These are phyloP conservation scores for Montipora cactus DNA, from an alignment of 64 coral and sea anemone genomes.

Conservation along the genomic window DNA sequence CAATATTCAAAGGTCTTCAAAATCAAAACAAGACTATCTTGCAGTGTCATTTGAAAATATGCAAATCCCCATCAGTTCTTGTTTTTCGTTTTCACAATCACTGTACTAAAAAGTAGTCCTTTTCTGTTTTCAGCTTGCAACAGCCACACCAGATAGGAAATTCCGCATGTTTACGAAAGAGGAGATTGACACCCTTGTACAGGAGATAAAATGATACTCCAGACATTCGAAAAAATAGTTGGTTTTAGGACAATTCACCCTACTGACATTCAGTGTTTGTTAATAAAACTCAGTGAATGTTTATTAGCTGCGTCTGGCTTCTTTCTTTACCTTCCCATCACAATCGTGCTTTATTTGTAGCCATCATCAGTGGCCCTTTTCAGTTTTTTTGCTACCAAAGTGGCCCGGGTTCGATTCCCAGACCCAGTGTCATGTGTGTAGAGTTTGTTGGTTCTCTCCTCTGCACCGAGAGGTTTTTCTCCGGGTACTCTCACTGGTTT, in stretches of 20 bases:
- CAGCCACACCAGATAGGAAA: conserved; percentile 79
- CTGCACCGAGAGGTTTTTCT: too few species aligned
- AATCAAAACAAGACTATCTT: too few species aligned
- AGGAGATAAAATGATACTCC: conserved; percentile 72
- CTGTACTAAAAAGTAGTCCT: neutral
- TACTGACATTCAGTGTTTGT: conserved; percentile 26
- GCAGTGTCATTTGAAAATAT: neutral
- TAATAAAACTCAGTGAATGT: conserved; percentile 15
- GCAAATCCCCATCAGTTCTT: neutral
- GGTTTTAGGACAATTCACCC: conserved; percentile 10
- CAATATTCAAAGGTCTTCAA: neutral
- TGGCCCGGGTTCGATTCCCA: too few species aligned
- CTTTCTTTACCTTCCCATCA: too few species aligned
- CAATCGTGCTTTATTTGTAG: neutral
- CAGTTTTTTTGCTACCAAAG: too few species aligned
- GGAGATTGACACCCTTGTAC: conserved; percentile 88
- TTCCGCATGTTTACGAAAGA: conserved; percentile 94
- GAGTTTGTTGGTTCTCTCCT: too few species aligned
- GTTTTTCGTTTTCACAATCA: neutral
- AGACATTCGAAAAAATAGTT: neutral
- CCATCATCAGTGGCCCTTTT: too few species aligned
- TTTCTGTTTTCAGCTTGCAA: conserved; percentile 81
- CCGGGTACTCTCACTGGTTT: too few species aligned
- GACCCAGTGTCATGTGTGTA: too few species aligned
- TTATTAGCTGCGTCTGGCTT: neutral